Base-by-base conservation (phyloP, 2,797 vertebrate genomes). In the Scolopax rusticola region DNA sequence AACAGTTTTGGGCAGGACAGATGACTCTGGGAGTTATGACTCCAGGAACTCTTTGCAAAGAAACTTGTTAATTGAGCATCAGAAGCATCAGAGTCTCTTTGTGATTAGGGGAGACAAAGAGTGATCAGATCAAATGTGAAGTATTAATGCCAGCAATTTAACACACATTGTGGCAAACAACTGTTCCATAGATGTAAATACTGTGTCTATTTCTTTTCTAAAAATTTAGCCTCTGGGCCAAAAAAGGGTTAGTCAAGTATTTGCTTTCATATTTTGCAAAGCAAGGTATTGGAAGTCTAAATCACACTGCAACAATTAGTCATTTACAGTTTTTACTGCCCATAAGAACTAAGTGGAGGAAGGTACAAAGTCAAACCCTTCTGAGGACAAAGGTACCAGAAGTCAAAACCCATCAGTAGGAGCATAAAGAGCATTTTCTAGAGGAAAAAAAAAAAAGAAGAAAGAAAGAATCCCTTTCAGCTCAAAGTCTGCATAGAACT, bases 81-180 rank as follows among this genome's bases (percentile, higher is more conserved):
- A 61, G 30, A 78, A 33, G 18, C 5, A 57, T 4, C 15, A 71
- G 15, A 28, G 77, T 48, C 5, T 48, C 18, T 36, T 78, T 33
- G 32, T 45, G 41, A 18, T 54, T 15, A 51, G 8, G 10, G 16
- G 8, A 78, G 4, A 70, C 2, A 74, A 69, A 70, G 8, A 53
- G 1, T n/a, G 50, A 43, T 41, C 32, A 59, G 7, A 63, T 23
- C 9, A 23, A 75, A 45, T 3, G 32, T 4, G 5, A 0, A 0
- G 3, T 48, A 61, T 43, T 38, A 51, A 48, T 19, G 6, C 3
- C n/a, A 61, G 4, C 0, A 1, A 2, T 60, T 60, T 28, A 15
- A 51, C 8, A 43, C 10, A 32, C 6, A 15, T 7, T 32, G 4
- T 43, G 12, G 15, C 0, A 24, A 87, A 41, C 0, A 64, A 2